Conservation (phyloP, 2,113 vertebrate species). For the Sterna hirundo region DNA sequence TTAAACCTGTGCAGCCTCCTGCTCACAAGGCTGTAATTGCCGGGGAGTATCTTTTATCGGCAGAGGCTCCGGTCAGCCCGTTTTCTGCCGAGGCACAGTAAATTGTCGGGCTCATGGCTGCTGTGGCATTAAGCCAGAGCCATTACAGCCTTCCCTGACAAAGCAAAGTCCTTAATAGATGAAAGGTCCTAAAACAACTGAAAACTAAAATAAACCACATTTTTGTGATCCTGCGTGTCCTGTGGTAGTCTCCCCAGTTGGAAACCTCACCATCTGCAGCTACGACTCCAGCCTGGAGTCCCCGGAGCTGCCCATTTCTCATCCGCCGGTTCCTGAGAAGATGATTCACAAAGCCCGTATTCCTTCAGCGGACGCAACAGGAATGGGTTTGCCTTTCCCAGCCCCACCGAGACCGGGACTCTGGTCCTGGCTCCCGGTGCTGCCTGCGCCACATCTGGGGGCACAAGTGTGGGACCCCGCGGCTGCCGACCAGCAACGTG, state of each 20-base stretch:
- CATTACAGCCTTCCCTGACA: background rate
- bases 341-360: background rate
- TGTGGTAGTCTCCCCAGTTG: background rate
- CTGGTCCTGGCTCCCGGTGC: background rate
- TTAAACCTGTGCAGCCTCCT: background rate
- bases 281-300: background rate
- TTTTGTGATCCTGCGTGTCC: background rate
- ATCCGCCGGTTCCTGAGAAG: rapidly evolving
- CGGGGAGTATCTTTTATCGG: background rate
- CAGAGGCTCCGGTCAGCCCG: background rate
- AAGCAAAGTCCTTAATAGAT: background rate
- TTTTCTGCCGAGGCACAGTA: background rate
- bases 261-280: background rate
- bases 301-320: background rate
- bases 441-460: background rate
- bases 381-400: background rate
- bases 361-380: background rate
- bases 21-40: background rate
- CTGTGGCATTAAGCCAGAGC: background rate
- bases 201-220: background rate
- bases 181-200: background rate
- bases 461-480: rapidly evolving
- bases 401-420: background rate
- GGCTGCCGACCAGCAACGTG: background rate
- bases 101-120: background rate